phyloP scores from a whole-genome alignment of 1,140 invertebrate species.

The Drosophila pseudoobscura region DNA sequence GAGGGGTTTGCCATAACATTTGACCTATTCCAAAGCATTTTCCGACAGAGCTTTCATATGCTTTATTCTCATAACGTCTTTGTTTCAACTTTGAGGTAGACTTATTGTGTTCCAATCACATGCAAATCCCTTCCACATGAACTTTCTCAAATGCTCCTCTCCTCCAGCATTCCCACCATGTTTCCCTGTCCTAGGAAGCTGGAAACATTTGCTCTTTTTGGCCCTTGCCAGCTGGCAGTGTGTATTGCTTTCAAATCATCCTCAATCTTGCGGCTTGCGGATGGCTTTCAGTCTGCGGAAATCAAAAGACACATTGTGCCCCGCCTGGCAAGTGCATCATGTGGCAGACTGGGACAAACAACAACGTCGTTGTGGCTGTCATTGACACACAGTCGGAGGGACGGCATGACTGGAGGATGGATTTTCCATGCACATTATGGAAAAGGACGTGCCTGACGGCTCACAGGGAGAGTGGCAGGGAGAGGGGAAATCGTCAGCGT shows the following conservation, averaged over 20 bases:
- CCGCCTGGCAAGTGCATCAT: slow-evolving; percentile 66
- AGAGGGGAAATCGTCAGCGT: slow-evolving; percentile 22
- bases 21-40: too few relatives aligned
- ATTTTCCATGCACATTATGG: not conserved
- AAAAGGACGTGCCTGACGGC: not conserved
- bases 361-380: slow-evolving; percentile 60
- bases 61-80: too few relatives aligned
- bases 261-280: slow-evolving; percentile 35
- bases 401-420: not conserved
- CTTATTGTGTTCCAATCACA: not conserved
- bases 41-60: too few relatives aligned
- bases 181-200: not conserved
- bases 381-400: slow-evolving; percentile 43
- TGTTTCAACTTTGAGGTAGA: too few relatives aligned
- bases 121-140: not conserved
- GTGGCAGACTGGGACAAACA: slow-evolving; percentile 52
- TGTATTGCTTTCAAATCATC: slow-evolving; percentile 49
- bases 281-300: slow-evolving; percentile 59
- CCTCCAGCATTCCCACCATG: not conserved
- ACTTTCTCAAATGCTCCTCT: not conserved
- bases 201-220: slow-evolving; percentile 10
- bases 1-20: too few relatives aligned
- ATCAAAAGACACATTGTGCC: slow-evolving; percentile 73
- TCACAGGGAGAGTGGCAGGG: not conserved
- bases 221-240: not conserved